Evolutionary conservation across 2,888 invertebrate species (phyloP).

Genomic region (Agrochola lota): DNA sequence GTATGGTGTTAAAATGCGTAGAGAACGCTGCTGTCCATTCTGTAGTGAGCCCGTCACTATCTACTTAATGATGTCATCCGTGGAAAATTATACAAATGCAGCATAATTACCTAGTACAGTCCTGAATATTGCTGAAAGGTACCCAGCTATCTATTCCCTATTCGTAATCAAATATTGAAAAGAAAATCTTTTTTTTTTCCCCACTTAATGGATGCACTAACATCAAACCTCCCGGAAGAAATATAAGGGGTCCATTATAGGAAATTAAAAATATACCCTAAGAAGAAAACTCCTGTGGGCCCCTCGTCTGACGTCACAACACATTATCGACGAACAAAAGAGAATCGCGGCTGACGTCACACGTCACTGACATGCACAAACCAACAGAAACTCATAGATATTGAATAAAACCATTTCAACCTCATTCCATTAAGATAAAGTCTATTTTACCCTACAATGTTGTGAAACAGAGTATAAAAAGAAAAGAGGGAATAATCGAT

Average conservation of each 20-base stretch:
- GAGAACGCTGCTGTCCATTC: no score
- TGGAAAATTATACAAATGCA: background rate
- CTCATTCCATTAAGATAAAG: background rate
- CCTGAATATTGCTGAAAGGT: background rate
- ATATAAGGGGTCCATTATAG: constrained; percentile 54
- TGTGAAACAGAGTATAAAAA: constrained; percentile 7
- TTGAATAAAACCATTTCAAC: constrained; percentile 12
- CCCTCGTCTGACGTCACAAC: constrained; percentile 71
- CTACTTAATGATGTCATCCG: background rate
- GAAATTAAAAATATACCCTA: constrained; percentile 66
- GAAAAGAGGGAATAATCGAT: constrained; percentile 72
- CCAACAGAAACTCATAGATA: constrained; percentile 19
- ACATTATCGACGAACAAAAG: constrained; percentile 80
- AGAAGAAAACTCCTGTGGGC: constrained; percentile 58
- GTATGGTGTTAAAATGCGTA: no score
- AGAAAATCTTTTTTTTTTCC: background rate
- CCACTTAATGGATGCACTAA: background rate
- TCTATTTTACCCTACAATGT: background rate
- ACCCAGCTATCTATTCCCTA: background rate
- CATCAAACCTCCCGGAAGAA: constrained; percentile 4
- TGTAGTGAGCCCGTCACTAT: no score
- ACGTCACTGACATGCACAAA: constrained; percentile 76
- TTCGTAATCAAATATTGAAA: background rate
- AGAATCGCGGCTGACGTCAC: constrained; percentile 78
- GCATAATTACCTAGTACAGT: background rate